Percentiles rank a stretch among this genome's conserved stretches.
These are phyloP conservation scores for Frieseomelitta varia DNA, from an alignment of 1,140 invertebrate genomes.

Conservation along the genomic window DNA sequence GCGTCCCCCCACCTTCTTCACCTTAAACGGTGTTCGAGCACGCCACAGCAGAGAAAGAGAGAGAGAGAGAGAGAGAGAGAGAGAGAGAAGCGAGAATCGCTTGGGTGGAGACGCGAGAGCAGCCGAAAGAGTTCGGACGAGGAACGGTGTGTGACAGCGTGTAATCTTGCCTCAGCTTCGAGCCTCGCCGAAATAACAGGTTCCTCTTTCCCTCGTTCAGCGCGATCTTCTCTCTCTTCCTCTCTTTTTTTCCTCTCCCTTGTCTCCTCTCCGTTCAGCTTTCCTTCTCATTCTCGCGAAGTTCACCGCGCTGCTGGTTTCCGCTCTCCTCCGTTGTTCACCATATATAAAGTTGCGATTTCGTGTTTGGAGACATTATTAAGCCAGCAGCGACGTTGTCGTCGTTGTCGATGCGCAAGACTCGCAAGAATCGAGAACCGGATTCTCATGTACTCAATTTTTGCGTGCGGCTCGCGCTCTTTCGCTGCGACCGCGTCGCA, in stretches of 20 bases:
- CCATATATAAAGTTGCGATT: constrained; percentile 51
- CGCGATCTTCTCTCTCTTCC: constrained; percentile 39
- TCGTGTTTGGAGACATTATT: constrained; percentile 59
- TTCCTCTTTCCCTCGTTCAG: constrained; percentile 70
- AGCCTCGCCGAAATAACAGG: constrained; percentile 76
- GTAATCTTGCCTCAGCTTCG: constrained; percentile 75
- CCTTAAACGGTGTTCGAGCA: constrained; percentile 33
- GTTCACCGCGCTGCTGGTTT: not conserved
- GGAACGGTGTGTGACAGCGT: constrained; percentile 77
- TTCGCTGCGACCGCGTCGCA: constrained; percentile 28
- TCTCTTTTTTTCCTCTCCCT: not conserved
- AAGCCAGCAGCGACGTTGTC: constrained; percentile 48
- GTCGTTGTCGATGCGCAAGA: constrained; percentile 29
- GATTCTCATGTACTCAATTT: constrained; percentile 51
- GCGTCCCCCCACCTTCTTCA: not conserved
- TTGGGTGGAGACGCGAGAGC: constrained; percentile 43
- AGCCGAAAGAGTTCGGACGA: constrained; percentile 58
- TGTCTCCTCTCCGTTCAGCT: not conserved
- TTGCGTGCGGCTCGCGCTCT: constrained; percentile 15
- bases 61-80: not conserved
- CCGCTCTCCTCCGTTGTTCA: constrained; percentile 6
- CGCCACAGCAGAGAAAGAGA: not conserved
- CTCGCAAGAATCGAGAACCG: constrained; percentile 45
- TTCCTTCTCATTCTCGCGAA: not conserved
- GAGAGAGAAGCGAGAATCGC: constrained; percentile 4